Conservation (phyloP, 2,113 vertebrate genomes). For the Addax nasomaculatus region DNA sequence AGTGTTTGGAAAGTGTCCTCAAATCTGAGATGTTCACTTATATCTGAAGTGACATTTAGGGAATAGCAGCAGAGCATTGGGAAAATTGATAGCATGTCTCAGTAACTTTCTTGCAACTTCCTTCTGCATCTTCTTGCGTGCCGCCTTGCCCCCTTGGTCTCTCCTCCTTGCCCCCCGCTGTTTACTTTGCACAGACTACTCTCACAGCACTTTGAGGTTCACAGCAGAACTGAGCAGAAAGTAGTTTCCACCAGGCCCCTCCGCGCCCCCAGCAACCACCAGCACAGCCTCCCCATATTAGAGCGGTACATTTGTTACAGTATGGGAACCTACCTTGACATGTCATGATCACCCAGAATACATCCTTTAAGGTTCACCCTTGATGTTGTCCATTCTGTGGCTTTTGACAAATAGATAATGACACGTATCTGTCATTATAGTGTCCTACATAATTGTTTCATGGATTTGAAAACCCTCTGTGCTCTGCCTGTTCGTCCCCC, state of each 20-base stretch:
- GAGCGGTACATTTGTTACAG: neutral
- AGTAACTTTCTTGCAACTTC: neutral
- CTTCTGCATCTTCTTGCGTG: neutral
- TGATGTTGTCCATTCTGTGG: neutral
- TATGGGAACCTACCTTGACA: neutral
- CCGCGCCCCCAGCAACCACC: fast-evolving
- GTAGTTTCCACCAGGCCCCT: neutral
- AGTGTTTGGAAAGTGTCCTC: neutral
- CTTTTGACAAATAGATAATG: neutral
- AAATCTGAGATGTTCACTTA: neutral
- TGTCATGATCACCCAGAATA: neutral
- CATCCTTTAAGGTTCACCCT: neutral
- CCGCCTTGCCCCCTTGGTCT: too few relatives aligned
- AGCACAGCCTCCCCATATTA: neutral
- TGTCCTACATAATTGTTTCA: neutral
- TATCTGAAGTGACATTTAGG: neutral
- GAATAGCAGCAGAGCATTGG: neutral
- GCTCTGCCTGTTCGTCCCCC: neutral
- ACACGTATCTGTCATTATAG: too few relatives aligned
- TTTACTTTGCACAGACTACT: neutral
- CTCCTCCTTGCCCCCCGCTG: too few relatives aligned
- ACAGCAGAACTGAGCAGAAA: neutral
- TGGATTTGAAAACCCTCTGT: neutral
- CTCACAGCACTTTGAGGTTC: neutral
- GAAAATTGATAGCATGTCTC: neutral